Percentiles rank a stretch among this genome's conserved stretches.
phyloP scores from a whole-genome alignment of 2,113 vertebrate genomes.

The Austrofundulus limnaeus region DNA sequence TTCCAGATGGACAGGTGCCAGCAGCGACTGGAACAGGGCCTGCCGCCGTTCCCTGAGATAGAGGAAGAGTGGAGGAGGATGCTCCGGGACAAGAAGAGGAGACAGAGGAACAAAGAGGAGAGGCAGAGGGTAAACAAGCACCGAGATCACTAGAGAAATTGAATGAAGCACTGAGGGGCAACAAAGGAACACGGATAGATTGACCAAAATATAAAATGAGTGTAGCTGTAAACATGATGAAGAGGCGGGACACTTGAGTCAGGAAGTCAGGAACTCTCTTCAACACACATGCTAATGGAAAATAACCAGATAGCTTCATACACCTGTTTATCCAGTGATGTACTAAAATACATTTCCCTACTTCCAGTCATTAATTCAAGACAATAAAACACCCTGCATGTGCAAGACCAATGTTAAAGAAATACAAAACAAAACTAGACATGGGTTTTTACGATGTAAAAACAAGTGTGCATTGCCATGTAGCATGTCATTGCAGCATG shows the following conservation, averaged over 20 bases:
- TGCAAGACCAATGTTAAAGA: background rate
- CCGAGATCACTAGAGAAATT: slow-evolving; percentile 30
- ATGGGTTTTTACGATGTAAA: too few relatives aligned
- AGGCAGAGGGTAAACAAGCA: slow-evolving; percentile 76
- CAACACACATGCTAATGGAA: background rate
- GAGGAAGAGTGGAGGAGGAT: slow-evolving; percentile 82
- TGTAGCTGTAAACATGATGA: background rate
- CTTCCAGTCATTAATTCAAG: slow-evolving; percentile 6
- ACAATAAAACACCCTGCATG: slow-evolving; percentile 8
- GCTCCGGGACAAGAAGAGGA: slow-evolving; percentile 76
- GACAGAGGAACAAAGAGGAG: slow-evolving; percentile 70
- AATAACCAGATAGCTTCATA: slow-evolving; percentile 10
- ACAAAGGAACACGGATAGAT: slow-evolving; percentile 15
- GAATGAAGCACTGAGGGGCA: slow-evolving; percentile 24
- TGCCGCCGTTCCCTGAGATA: slow-evolving; percentile 81
- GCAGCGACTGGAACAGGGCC: slow-evolving; percentile 79
- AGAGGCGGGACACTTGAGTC: background rate
- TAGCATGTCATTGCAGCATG: too few relatives aligned
- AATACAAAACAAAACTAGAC: background rate
- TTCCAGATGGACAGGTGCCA: slow-evolving; percentile 80
- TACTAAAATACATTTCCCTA: slow-evolving; percentile 10
- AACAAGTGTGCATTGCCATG: too few relatives aligned
- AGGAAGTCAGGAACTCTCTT: slow-evolving; percentile 1
- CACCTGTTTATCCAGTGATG: background rate
- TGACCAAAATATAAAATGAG: slow-evolving; percentile 16